Evolutionary conservation across 2,113 vertebrate genomes (phyloP).

Genomic region (Crotalus helleri): DNA sequence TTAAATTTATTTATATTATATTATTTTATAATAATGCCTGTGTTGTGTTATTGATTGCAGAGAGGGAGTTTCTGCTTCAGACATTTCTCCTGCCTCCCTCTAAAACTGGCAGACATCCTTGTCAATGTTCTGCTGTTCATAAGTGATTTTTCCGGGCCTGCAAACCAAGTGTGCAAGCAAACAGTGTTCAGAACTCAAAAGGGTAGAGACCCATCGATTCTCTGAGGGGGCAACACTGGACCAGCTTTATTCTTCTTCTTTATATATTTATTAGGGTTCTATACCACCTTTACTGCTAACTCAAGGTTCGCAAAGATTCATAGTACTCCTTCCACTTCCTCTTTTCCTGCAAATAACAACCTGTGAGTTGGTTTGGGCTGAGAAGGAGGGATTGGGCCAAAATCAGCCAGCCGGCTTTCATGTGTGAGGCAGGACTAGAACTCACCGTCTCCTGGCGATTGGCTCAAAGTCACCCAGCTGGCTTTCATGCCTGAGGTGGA

Average conservation of each 20-base stretch:
- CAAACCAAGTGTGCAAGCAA: neutral
- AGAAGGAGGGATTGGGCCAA: neutral
- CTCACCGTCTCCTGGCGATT: no score
- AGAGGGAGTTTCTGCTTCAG: neutral
- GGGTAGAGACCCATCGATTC: neutral
- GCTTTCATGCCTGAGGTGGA: fast-evolving
- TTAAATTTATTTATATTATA: no score
- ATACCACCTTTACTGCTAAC: neutral
- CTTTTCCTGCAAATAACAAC: neutral
- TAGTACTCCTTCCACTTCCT: neutral
- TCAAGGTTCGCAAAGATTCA: neutral
- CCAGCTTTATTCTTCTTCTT: neutral
- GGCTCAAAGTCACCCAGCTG: no score
- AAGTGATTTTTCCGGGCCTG: neutral
- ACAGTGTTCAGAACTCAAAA: neutral
- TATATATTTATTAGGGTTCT: neutral
- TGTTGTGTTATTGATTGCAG: neutral
- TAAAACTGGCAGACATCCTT: neutral
- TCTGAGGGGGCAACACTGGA: neutral
- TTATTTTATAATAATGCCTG: no score
- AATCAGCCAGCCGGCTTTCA: no score
- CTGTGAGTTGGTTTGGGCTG: neutral
- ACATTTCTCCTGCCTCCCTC: neutral
- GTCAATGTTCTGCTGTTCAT: neutral
- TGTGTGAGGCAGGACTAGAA: fast-evolving